Evolutionary conservation across 2,888 invertebrate species (phyloP).

Genomic region (Stenoptilia bipunctidactyla): DNA sequence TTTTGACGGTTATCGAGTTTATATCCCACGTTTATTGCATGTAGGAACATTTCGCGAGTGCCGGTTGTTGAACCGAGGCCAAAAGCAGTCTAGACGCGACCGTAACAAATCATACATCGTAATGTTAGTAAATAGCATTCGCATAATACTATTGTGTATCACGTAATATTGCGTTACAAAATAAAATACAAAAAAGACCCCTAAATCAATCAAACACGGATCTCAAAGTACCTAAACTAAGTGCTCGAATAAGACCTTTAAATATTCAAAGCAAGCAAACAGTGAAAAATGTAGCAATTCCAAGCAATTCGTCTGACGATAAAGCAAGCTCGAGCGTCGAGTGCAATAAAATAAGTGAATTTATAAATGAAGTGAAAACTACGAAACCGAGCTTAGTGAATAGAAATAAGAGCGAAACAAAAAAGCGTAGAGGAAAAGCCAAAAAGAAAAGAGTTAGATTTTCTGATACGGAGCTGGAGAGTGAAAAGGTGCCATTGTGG

Average conservation of each 20-base stretch:
- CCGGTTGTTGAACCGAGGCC: slow-evolving; percentile 41
- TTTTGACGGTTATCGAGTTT: neutral
- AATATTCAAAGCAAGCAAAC: slow-evolving; percentile 26
- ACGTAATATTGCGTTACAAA: slow-evolving; percentile 1
- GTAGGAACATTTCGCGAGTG: slow-evolving; percentile 22
- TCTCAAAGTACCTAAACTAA: slow-evolving; percentile 21
- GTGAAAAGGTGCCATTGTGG: slow-evolving; percentile 30
- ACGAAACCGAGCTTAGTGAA: slow-evolving; percentile 42
- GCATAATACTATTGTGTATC: neutral
- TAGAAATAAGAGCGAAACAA: slow-evolving; percentile 28
- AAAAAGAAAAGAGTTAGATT: slow-evolving; percentile 54
- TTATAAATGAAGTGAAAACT: slow-evolving; percentile 36
- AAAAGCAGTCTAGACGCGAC: slow-evolving; percentile 34
- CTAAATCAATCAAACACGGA: slow-evolving; percentile 30
- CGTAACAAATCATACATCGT: slow-evolving; percentile 31
- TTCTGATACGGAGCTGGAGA: slow-evolving; percentile 30
- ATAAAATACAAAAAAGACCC: slow-evolving; percentile 7
- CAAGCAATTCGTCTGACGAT: slow-evolving; percentile 18
- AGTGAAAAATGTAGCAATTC: slow-evolving; percentile 34
- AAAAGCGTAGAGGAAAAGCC: slow-evolving; percentile 25
- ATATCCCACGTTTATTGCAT: slow-evolving; percentile 19
- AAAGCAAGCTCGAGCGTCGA: slow-evolving; percentile 20
- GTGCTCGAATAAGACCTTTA: slow-evolving; percentile 23
- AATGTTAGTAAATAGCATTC: slow-evolving; percentile 21
- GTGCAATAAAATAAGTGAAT: slow-evolving; percentile 16